Base-by-base conservation (phyloP, 1,140 invertebrate genomes). In the Cydia strobilella region DNA sequence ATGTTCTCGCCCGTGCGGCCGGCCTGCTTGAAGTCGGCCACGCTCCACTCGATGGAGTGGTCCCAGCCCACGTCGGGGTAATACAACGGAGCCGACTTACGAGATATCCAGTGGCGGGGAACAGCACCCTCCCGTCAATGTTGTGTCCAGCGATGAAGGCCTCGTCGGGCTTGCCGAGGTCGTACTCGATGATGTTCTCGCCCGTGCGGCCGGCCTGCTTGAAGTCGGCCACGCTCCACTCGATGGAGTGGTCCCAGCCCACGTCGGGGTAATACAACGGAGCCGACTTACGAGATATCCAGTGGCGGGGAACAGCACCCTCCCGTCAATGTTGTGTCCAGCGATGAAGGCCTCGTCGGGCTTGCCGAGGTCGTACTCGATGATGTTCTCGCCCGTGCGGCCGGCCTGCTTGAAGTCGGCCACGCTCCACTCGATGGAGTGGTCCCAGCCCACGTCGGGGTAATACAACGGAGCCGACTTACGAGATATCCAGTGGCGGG, bases 71-170 rank as follows among this genome's bases (percentile, higher is more conserved):
- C 93, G 79, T 96, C 91, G 0, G 98, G n/a, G n/a, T n/a, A n/a
- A n/a, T n/a, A n/a, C n/a, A n/a, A n/a, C n/a, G n/a, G n/a, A n/a
- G n/a, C 3, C 27, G 1, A 76, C 90, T 90, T 86, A 95, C 95
- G 92, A 99, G 94, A 85, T 99, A 99, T 12, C 98, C 98, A 59
- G 98, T 99, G 65, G 98, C 98, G 12, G 99, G 99, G 93, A 98
- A 99, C 2, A 99, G 92, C 35, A 99, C 94, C 85, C 98, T 95
- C 13, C 98, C 98, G 93, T 99, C 98, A 84, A 99, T 99, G n/a
- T 95, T 95, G 88, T 99, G 98, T 20, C 98, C 98, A 42, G 95
- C 89, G 63, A 97, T 93, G 92, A 96, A 98, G 51, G 95, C 92
- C 87, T 99, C 96, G 7, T 95, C 95, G 75, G 95, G 94, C 79